These are phyloP conservation scores for Metopia argyrocephala DNA, from an alignment of 2,888 invertebrate species.

Conservation along the genomic window DNA sequence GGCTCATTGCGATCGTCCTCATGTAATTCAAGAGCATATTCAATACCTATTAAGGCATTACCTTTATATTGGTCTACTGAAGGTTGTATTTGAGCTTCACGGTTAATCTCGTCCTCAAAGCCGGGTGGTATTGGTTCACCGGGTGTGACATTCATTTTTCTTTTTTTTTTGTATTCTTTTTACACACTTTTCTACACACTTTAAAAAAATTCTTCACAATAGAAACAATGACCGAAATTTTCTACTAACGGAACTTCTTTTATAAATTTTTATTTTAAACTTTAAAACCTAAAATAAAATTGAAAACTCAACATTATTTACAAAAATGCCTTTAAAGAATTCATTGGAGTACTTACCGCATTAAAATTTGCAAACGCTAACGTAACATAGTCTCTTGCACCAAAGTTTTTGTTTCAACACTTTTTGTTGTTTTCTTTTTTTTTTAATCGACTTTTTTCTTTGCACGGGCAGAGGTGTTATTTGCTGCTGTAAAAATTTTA, in stretches of 20 bases:
- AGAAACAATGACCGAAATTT: conserved; percentile 37
- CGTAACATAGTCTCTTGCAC: conserved; percentile 16
- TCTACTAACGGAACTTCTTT: conserved; percentile 22
- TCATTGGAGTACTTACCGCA: conserved; percentile 37
- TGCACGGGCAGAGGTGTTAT: background rate
- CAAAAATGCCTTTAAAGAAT: background rate
- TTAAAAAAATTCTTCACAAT: too few relatives aligned
- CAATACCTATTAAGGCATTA: conserved; percentile 84
- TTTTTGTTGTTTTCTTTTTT: conserved; percentile 13
- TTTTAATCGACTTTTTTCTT: background rate
- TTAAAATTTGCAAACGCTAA: background rate
- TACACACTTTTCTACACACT: conserved; percentile 17
- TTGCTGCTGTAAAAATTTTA: conserved; percentile 42
- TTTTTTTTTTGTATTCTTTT: conserved; percentile 23
- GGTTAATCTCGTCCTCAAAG: conserved; percentile 82
- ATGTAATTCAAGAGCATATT: conserved; percentile 87
- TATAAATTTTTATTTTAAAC: background rate
- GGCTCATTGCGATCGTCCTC: conserved; percentile 85
- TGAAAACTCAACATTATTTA: conserved; percentile 25
- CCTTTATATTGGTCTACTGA: conserved; percentile 79
- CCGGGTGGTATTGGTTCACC: conserved; percentile 86
- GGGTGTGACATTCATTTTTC: conserved; percentile 77
- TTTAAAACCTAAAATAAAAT: conserved; percentile 46
- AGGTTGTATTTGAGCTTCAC: conserved; percentile 79
- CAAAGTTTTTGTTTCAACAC: background rate